Base-by-base conservation (phyloP, 2,888 invertebrate species). In the Sepiola atlantica region DNA sequence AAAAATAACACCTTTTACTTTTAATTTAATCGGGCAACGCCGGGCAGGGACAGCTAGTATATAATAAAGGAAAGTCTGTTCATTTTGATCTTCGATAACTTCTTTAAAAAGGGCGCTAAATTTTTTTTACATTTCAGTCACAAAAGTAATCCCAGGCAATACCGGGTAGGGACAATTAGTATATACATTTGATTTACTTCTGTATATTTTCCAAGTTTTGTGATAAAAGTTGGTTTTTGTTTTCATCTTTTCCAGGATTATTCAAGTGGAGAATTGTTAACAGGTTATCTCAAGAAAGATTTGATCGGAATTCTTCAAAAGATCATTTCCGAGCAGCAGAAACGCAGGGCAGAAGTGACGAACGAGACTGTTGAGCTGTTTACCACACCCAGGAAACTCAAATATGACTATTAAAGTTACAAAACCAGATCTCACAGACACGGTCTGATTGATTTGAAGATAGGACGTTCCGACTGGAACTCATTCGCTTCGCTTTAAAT, bases 221-320 rank as follows among this genome's bases (percentile, higher is more conserved):
- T 28, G 32, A 77, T 3, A 77, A 24, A 61, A 24, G 0, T n/a
- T 28, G 12, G 1, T 77, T 77, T 77, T 55, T 93, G 57, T 0
- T 93, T 24, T 94, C 94, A 95, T 95, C 94, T 95, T 94, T 97
- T 97, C 21, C 96, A 98, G 98, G 98, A 98, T 95, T 99, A 99
- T 97, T 98, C 98, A 93, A 98, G 98, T 95, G 99, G 99, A 4
- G 98, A 98, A 96, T 97, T 99, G 97, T 97, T 99, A 77, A 99
- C 99, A 0, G 99, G 99, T 0, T 98, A 99, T 97, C 98, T 99
- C 94, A 99, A 99, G 97, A 99, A 99, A 97, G 98, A 99, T 95
- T 98, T 99, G 14, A 99, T 99, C 95, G 98, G 98, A 91, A 97
- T 98, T 77, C 96, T 99, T 45, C 98, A 98, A 77, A 98, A 98